phyloP scores from a whole-genome alignment of 1,140 invertebrate species.

The Drosophila simulans region DNA sequence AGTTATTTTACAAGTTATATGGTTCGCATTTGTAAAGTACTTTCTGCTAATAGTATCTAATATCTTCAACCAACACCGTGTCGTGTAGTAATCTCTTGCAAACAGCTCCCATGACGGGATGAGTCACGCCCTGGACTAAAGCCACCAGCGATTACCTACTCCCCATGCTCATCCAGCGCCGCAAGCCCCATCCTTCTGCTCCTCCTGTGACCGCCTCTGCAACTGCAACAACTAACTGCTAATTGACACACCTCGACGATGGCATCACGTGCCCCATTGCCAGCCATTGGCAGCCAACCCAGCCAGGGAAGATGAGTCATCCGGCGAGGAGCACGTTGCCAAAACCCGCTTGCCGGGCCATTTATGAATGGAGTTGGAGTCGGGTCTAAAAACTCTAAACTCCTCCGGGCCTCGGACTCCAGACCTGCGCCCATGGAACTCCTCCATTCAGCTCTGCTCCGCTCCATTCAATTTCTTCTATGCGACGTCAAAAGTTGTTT shows the following conservation, averaged over 20 bases:
- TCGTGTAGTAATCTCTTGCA: no score
- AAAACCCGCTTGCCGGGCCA: slow-evolving; percentile 61
- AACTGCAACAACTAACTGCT: slow-evolving; percentile 72
- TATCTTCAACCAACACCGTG: not conserved
- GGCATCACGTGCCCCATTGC: slow-evolving; percentile 68
- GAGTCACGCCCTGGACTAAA: slow-evolving; percentile 49
- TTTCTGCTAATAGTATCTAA: not conserved
- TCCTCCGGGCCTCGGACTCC: slow-evolving; percentile 25
- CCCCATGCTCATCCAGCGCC: slow-evolving; percentile 11
- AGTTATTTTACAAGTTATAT: not conserved
- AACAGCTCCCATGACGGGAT: slow-evolving; percentile 20
- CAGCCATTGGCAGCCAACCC: slow-evolving; percentile 31
- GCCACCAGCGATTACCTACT: slow-evolving; percentile 15
- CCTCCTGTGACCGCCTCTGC: slow-evolving; percentile 36
- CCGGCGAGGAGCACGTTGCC: slow-evolving; percentile 57
- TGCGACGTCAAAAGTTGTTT: slow-evolving; percentile 58
- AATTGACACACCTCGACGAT: slow-evolving; percentile 78
- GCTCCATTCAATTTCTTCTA: slow-evolving; percentile 60
- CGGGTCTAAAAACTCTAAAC: slow-evolving; percentile 35
- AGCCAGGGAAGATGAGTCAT: slow-evolving; percentile 52
- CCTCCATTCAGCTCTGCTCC: slow-evolving; percentile 33
- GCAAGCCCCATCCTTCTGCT: not conserved
- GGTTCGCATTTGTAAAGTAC: no score
- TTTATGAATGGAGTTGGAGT: slow-evolving; percentile 66
- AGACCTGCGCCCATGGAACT: slow-evolving; percentile 19